These are phyloP conservation scores for Sebastes baramenuke DNA, from an alignment of 2,797 vertebrate genomes.

Conservation along the genomic window DNA sequence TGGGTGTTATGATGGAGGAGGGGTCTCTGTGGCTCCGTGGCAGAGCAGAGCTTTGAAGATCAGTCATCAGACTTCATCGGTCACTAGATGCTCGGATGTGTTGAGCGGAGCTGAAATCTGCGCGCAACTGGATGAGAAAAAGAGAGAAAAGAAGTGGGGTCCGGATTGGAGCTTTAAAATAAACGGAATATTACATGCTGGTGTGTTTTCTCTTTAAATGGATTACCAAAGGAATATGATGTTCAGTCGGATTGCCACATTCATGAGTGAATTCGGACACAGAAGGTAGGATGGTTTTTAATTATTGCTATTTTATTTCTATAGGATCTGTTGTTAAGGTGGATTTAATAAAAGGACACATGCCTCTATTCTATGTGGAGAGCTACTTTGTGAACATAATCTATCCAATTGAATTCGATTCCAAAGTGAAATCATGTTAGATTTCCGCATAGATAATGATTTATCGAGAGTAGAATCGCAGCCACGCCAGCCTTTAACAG, in stretches of 20 bases:
- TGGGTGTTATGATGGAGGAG: slow-evolving; percentile 42
- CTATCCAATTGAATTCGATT: not conserved
- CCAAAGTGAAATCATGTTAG: slow-evolving; percentile 5
- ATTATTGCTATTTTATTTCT: not conserved
- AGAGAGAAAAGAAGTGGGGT: slow-evolving; percentile 48
- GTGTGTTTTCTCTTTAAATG: slow-evolving; percentile 64
- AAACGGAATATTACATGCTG: slow-evolving; percentile 63
- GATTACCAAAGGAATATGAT: slow-evolving; percentile 77
- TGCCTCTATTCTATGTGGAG: not conserved
- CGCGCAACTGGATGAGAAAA: slow-evolving; percentile 72
- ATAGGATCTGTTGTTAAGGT: not conserved
- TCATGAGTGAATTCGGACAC: slow-evolving; percentile 67
- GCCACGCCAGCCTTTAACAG: not conserved
- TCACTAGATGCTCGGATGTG: slow-evolving; percentile 68
- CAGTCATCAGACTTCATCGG: slow-evolving; percentile 72
- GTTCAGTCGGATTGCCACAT: slow-evolving; percentile 63
- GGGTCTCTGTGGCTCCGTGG: slow-evolving; percentile 78
- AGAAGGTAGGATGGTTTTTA: slow-evolving; percentile 68
- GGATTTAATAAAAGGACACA: not conserved
- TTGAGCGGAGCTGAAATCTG: slow-evolving; percentile 65
- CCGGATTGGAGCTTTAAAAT: slow-evolving; percentile 53
- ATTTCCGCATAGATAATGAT: not conserved
- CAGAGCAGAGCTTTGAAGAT: slow-evolving; percentile 83
- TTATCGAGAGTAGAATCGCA: slow-evolving; percentile 1
- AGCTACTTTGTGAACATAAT: slow-evolving; percentile 1